Conservation (phyloP, 2,888 invertebrate genomes). For the Hirtodrosophila histrioides region DNA sequence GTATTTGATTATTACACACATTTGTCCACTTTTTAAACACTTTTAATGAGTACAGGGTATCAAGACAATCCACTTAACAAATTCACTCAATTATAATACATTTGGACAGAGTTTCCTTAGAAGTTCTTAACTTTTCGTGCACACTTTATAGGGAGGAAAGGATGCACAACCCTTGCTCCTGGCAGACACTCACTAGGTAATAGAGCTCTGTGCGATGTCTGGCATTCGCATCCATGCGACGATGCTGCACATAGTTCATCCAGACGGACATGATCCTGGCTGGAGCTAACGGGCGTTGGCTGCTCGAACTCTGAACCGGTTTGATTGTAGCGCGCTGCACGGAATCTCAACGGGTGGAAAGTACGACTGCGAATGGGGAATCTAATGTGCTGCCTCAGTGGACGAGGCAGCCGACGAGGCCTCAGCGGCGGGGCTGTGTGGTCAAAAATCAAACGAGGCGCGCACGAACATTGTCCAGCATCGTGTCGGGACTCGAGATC, state of each 20-base stretch:
- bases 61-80: no score
- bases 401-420: constrained; percentile 13
- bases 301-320: not conserved
- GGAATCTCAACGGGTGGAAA: constrained; percentile 13
- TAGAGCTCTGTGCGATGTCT: constrained; percentile 83
- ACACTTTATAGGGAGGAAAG: no score
- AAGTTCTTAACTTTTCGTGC: no score
- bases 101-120: no score
- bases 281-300: constrained; percentile 6
- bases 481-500: constrained; percentile 21
- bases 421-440: not conserved
- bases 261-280: constrained; percentile 86
- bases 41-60: no score
- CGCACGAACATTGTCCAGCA: constrained; percentile 51
- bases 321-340: not conserved
- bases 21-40: no score
- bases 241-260: constrained; percentile 86
- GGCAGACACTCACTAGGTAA: constrained; percentile 83
- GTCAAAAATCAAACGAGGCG: constrained; percentile 32
- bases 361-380: constrained; percentile 30
- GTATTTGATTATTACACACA: no score
- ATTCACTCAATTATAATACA: no score
- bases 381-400: constrained; percentile 3
- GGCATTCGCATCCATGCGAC: constrained; percentile 76
- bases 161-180: not conserved